Evolutionary conservation across 1,140 invertebrate species (phyloP).

Genomic region (Bombus affinis): DNA sequence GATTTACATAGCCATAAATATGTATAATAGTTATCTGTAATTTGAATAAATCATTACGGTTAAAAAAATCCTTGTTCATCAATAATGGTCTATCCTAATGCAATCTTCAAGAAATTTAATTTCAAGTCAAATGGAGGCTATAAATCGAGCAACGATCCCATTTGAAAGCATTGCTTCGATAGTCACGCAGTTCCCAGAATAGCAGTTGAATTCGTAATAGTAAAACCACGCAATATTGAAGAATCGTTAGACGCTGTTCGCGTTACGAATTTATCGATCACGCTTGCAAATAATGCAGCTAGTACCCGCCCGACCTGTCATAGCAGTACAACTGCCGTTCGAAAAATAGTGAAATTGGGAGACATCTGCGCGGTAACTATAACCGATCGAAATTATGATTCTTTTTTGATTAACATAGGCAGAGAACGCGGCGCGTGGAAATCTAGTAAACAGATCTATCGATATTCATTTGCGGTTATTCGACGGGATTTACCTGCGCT

Average conservation of each 20-base stretch:
- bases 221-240: neutral
- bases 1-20: neutral
- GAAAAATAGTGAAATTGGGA: neutral
- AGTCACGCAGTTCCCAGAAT: neutral
- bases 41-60: neutral
- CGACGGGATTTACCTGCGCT: slow-evolving; percentile 40
- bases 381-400: neutral
- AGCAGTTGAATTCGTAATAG: neutral
- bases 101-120: neutral
- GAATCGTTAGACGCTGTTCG: neutral
- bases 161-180: neutral
- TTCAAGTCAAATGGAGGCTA: neutral
- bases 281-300: neutral
- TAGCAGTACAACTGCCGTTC: neutral
- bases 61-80: neutral
- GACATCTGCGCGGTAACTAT: neutral
- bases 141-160: neutral
- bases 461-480: slow-evolving; percentile 46
- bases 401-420: slow-evolving; percentile 7
- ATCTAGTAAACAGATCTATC: slow-evolving; percentile 48
- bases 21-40: neutral
- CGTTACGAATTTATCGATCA: neutral
- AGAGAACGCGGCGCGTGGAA: neutral
- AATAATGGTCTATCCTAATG: neutral
- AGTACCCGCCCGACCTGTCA: neutral